These are phyloP conservation scores for Acanthopleura granulata DNA, from an alignment of 2,888 invertebrate genomes.

Conservation along the genomic window DNA sequence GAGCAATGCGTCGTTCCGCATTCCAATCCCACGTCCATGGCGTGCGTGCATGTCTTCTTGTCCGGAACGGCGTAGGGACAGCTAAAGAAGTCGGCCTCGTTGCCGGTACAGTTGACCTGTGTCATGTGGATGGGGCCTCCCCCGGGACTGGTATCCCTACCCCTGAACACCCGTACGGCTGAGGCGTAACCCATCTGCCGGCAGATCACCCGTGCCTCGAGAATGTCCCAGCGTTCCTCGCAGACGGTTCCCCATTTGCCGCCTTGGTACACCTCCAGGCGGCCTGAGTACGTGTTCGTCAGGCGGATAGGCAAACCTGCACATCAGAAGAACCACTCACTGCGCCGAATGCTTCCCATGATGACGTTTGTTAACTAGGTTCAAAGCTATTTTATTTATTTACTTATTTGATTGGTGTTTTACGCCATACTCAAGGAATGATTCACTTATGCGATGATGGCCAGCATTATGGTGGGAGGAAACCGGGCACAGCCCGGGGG, in stretches of 20 bases:
- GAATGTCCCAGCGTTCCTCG: slow-evolving; percentile 1
- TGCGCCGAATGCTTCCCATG: too few relatives aligned
- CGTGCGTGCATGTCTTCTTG: slow-evolving; percentile 10
- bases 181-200: slow-evolving; percentile 15
- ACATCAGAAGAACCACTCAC: too few relatives aligned
- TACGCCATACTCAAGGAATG: too few relatives aligned
- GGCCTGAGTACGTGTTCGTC: slow-evolving; percentile 20
- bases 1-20: slow-evolving; percentile 17
- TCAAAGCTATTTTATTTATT: too few relatives aligned
- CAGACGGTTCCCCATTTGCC: slow-evolving; percentile 20
- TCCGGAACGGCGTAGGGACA: slow-evolving; percentile 8
- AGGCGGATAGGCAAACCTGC: slow-evolving; percentile 20
- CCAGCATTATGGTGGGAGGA: too few relatives aligned
- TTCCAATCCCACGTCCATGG: slow-evolving; percentile 13
- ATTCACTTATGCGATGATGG: too few relatives aligned
- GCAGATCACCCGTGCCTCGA: slow-evolving; percentile 17
- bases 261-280: slow-evolving; percentile 16
- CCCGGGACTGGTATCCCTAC: background rate
- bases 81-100: slow-evolving; percentile 16
- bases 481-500: too few relatives aligned
- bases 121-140: slow-evolving; percentile 20
- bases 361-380: too few relatives aligned
- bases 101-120: slow-evolving; percentile 17
- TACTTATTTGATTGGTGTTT: too few relatives aligned
- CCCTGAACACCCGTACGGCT: background rate